Evolutionary conservation across 2,797 vertebrate genomes (phyloP), one percentile per base, ranked within the genome.

Genomic region (Netta rufina): DNA sequence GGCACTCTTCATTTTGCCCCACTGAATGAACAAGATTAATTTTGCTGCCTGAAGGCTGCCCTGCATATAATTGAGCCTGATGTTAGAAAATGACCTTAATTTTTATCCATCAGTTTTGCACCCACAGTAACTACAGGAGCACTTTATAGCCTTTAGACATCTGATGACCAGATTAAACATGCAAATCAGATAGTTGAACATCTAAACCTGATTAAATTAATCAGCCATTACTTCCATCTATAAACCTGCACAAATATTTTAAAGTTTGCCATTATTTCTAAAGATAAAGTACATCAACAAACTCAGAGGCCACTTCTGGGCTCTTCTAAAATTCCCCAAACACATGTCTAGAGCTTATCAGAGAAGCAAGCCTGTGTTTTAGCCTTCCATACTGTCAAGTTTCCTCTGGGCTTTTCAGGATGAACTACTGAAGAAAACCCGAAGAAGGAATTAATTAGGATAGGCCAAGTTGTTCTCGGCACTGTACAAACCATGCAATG

Each of bases 61-160:
- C 81, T 83, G 58, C 36, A 83, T 89, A 32, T 94, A 94, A 96
- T 95, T 89, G 93, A 51, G 62, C 65, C 61, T 57, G 69, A 83
- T 85, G 72, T 43, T 89, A 78, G 94, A 95, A 96, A 95, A 94
- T 83, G 78, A 96, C 95, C 93, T 94, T 92, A 91, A 94, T 92
- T 96, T 93, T 93, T 87, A 36, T 90, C 83, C 74, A 87, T 71
- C 92, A 84, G 80, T 93, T 96, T 58, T 92, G 77, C 65, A 82
- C 47, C 47, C 82, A 86, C 62, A 49, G 51, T 79, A 71, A 67
- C 57, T 53, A n/a, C 18, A 67, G 71, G 27, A 92, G 11, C 57
- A 56, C 30, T 92, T 93, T 19, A 77, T 87, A 83, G 90, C 96
- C 75, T 30, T 90, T 65, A 85, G 91, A 90, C 75, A 95, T 85